Conservation (phyloP, 1,140 invertebrate genomes). For the Oreohelix idahoensis region DNA sequence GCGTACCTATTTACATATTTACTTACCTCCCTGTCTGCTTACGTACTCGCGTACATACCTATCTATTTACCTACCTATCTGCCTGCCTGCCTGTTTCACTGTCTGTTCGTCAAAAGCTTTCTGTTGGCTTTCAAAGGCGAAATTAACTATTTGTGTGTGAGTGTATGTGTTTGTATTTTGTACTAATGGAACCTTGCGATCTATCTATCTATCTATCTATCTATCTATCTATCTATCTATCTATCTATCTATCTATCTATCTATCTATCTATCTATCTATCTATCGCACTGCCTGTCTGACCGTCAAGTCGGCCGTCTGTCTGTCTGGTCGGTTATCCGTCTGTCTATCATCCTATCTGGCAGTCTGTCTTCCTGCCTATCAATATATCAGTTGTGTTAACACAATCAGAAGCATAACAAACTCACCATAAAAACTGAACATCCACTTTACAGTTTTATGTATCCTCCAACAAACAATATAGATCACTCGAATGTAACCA, state of each 20-base stretch:
- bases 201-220: slow-evolving; percentile 4
- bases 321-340: not conserved
- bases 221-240: slow-evolving; percentile 4
- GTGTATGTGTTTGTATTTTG: not conserved
- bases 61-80: no score
- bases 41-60: no score
- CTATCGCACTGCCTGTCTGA: slow-evolving; percentile 7
- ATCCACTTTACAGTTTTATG: no score
- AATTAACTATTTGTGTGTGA: not conserved
- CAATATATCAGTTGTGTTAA: no score
- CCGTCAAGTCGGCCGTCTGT: not conserved
- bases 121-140: no score
- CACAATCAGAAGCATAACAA: no score
- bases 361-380: not conserved
- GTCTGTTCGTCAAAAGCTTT: not conserved
- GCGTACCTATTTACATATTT: no score
- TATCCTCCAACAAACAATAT: no score
- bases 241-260: not conserved
- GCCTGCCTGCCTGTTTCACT: not conserved
- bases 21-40: no score
- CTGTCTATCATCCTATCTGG: slow-evolving; percentile 8
- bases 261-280: not conserved
- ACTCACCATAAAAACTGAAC: no score
- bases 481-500: no score
- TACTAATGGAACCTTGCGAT: not conserved